Percentiles rank a stretch among this genome's conserved stretches.
Conservation (phyloP, 2,888 invertebrate genomes). For the Bursaphelenchus okinawaensis region DNA sequence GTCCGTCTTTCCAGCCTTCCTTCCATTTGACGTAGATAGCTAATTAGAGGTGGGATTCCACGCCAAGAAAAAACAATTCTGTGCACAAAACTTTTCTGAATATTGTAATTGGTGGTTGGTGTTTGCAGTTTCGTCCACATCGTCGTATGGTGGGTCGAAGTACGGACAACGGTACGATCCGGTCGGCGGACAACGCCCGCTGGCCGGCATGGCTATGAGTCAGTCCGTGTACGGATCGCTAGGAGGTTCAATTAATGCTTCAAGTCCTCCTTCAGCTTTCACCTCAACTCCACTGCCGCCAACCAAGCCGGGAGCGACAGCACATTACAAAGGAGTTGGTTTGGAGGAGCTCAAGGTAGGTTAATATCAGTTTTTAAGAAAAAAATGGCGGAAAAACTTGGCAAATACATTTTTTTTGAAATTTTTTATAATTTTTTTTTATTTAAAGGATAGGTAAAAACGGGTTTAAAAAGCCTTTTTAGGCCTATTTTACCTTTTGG, state of each 20-base stretch:
- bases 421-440: no score
- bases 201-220: constrained; percentile 8
- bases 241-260: neutral
- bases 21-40: no score
- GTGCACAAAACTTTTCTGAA: no score
- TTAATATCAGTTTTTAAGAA: neutral
- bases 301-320: neutral
- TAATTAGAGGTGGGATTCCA: no score
- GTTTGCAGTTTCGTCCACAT: neutral
- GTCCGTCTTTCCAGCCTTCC: no score
- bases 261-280: neutral
- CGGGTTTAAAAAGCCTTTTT: no score
- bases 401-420: no score
- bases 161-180: neutral
- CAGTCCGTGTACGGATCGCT: constrained; percentile 3
- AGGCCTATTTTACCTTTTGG: no score
- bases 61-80: no score
- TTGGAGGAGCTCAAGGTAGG: constrained; percentile 6
- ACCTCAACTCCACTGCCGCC: neutral
- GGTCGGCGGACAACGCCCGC: constrained; percentile 1
- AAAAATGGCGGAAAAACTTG: no score
- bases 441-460: no score
- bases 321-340: neutral
- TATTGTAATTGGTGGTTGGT: neutral
- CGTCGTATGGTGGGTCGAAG: neutral